Conservation (phyloP, 1,140 invertebrate genomes). For the Lucilia cuprina region DNA sequence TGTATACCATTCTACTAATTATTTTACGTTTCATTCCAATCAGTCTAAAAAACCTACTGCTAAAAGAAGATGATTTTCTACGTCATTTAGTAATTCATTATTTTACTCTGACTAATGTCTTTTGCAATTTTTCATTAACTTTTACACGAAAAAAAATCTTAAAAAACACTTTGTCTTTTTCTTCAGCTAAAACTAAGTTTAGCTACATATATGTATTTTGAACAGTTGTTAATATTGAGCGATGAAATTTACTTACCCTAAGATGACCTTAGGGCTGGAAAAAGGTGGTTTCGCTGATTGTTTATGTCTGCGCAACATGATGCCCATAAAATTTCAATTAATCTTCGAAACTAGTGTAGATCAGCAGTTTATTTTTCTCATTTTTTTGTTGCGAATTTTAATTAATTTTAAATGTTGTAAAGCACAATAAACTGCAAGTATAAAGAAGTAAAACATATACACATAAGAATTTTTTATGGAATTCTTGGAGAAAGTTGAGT, state of each 20-base stretch:
- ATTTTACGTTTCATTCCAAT: background rate
- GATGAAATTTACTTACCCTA: slow-evolving; percentile 29
- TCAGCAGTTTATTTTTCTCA: background rate
- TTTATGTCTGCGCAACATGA: slow-evolving; percentile 37
- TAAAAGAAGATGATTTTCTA: background rate
- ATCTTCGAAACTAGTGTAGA: slow-evolving; percentile 29
- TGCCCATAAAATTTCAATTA: slow-evolving; percentile 40
- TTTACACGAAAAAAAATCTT: background rate
- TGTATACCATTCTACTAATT: background rate
- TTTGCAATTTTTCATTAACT: slow-evolving; percentile 2
- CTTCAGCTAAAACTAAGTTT: background rate
- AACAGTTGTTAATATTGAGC: slow-evolving; percentile 14
- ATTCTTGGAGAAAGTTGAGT: too few species aligned
- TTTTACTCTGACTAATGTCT: background rate
- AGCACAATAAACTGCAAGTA: background rate
- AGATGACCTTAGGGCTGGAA: slow-evolving; percentile 39
- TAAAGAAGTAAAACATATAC: background rate
- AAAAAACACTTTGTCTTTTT: slow-evolving; percentile 15
- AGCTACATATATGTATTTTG: background rate
- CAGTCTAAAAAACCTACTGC: background rate
- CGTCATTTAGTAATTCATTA: background rate
- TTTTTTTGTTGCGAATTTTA: background rate
- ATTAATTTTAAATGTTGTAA: background rate
- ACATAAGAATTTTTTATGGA: too few species aligned
- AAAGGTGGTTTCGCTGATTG: slow-evolving; percentile 41